Base-by-base conservation (phyloP, 2,888 invertebrate genomes). In the Amblyteles armatorius region DNA sequence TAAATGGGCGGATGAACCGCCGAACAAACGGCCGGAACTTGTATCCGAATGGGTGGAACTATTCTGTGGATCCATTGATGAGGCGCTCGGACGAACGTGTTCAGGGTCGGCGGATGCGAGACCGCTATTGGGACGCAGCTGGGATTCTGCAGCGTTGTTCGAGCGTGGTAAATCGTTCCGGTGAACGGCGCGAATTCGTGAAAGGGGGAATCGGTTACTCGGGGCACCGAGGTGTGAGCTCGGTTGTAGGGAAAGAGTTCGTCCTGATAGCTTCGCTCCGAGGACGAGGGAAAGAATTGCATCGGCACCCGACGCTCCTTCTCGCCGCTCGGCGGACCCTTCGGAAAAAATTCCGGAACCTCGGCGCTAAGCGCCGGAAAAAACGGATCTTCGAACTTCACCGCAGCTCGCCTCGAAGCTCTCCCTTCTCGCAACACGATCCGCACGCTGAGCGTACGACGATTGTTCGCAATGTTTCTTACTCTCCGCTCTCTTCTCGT, bases 311-410 rank as follows among this genome's bases (percentile, higher is more conserved):
- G 88, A 44, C 87, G 88, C 4, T 89, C 88, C 16, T 87, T 88
- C 22, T 83, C 81, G 69, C 67, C 74, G 52, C 76, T 86, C 40
- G 68, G 40, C 6, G 88, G 88, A 2, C 87, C 84, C 71, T 93
- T 93, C 0, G 93, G 93, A 73, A 93, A 93, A 72, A 93, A 93
- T 88, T 94, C 93, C 0, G 93, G 92, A 16, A 93, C 93, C 79
- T 93, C 92, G 19, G 91, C 90, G 78, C 90, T 90, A 2, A 91
- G 78, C 6, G 88, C 60, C 0, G 90, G 90, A 0, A 88, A 88
- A 79, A n/a, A 84, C 71, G 9, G 85, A 71, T 2, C 76, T 84
- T n/a, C 26, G 73, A n/a, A 26, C 55, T n/a, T 60, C 44, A 19
- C 63, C 22, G 33, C 68, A 7, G 7, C 19, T 60, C 26, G 55